A percentile compares a stretch with the other conserved stretches of the same genome.
Conservation (phyloP, 2,888 invertebrate genomes). For the Drosophila merina region DNA sequence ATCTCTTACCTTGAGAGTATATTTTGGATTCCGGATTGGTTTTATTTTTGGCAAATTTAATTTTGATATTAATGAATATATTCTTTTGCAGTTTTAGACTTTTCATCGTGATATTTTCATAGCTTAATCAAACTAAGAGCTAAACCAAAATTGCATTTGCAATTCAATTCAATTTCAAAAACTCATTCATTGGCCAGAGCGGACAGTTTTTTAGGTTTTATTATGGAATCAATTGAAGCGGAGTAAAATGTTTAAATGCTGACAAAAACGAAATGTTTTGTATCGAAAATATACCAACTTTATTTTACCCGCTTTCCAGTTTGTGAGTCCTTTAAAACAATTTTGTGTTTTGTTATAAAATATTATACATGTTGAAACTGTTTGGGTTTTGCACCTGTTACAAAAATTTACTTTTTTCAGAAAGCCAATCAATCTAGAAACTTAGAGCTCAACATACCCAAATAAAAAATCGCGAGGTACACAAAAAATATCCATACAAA, state of each 20-base stretch:
- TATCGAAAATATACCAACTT: background rate
- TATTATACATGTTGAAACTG: background rate
- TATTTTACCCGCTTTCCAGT: background rate
- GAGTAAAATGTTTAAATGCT: slow-evolving; percentile 2
- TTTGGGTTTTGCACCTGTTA: background rate
- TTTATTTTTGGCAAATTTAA: background rate
- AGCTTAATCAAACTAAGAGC: slow-evolving; percentile 14
- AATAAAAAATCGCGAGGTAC: background rate
- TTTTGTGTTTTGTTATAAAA: background rate
- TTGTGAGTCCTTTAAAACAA: background rate
- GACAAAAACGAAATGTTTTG: background rate
- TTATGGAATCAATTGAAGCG: slow-evolving; percentile 36
- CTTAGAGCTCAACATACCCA: background rate
- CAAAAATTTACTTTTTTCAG: background rate
- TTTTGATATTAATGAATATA: background rate
- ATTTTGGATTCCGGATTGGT: background rate
- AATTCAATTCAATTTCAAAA: slow-evolving; percentile 23
- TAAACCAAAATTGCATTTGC: slow-evolving; percentile 14
- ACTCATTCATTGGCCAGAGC: slow-evolving; percentile 19
- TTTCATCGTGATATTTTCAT: background rate
- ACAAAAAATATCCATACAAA: background rate
- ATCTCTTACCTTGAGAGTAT: background rate
- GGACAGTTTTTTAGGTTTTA: slow-evolving; percentile 13
- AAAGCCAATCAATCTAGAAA: background rate
- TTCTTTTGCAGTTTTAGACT: slow-evolving; percentile 2